Conservation (phyloP, 1,140 invertebrate species). For the Diorhabda sublineata region DNA sequence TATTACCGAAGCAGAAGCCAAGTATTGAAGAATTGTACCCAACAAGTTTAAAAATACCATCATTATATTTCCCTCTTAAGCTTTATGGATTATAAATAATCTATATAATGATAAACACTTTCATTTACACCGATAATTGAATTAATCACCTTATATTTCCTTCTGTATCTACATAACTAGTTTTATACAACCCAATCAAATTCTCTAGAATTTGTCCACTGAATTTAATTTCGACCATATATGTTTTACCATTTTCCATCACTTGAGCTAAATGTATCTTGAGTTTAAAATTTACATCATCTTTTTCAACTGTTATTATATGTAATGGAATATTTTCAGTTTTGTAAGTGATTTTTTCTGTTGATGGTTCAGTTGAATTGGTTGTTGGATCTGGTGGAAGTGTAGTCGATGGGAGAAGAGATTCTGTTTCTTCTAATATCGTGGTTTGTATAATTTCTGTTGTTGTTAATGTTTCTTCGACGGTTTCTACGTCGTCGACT, state of each 20-base stretch:
- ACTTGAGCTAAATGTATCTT: slow-evolving; percentile 27
- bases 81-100: too few species aligned
- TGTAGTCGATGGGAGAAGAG: neutral
- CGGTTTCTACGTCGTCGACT: slow-evolving; percentile 15
- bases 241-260: slow-evolving; percentile 28
- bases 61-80: too few species aligned
- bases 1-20: too few species aligned
- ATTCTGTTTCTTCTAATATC: slow-evolving; percentile 6
- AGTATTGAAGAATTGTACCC: too few species aligned
- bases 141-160: slow-evolving; percentile 34
- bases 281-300: slow-evolving; percentile 31
- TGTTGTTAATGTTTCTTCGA: neutral
- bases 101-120: too few species aligned
- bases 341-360: slow-evolving; percentile 6
- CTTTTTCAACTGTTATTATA: slow-evolving; percentile 24
- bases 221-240: slow-evolving; percentile 37
- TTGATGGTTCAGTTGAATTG: neutral
- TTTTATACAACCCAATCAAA: slow-evolving; percentile 39
- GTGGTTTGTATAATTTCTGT: neutral
- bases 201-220: slow-evolving; percentile 38
- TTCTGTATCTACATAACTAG: slow-evolving; percentile 33
- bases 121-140: slow-evolving; percentile 3
- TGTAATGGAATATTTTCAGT: slow-evolving; percentile 13
- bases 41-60: too few species aligned
- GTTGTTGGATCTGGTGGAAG: neutral